A percentile compares a stretch with the other conserved stretches of the same genome.
Conservation (phyloP, 2,797 vertebrate genomes). For the Lepus townsendii region DNA sequence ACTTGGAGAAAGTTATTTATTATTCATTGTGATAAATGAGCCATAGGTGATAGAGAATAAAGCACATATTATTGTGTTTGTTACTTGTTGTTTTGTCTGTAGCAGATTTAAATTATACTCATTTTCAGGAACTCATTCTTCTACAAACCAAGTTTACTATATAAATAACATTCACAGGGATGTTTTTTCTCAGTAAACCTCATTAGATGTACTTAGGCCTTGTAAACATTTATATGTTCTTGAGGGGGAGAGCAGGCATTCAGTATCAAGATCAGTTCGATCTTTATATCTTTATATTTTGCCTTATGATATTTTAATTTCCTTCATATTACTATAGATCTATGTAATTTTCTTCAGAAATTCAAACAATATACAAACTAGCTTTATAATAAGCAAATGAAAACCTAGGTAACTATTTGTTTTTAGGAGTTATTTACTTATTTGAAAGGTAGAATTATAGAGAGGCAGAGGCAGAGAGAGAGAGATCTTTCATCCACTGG, state of each 20-base stretch:
- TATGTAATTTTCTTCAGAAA: not conserved
- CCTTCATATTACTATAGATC: not conserved
- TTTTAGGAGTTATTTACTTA: too few species aligned
- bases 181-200: not conserved
- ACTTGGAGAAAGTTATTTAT: not conserved
- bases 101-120: not conserved
- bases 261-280: too few species aligned
- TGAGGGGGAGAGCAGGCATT: not conserved
- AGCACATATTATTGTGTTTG: not conserved
- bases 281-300: not conserved
- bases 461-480: too few species aligned
- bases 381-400: not conserved
- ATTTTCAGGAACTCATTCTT: not conserved
- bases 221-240: slow-evolving; percentile 15
- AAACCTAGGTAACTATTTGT: not conserved
- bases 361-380: not conserved
- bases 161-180: not conserved
- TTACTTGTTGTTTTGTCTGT: not conserved
- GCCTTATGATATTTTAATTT: slow-evolving; percentile 20
- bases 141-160: not conserved
- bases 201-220: not conserved
- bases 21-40: not conserved
- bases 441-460: too few species aligned
- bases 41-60: not conserved
- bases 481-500: too few species aligned